phyloP scores from a whole-genome alignment of 1,140 invertebrate species.

The Fopius arisanus region DNA sequence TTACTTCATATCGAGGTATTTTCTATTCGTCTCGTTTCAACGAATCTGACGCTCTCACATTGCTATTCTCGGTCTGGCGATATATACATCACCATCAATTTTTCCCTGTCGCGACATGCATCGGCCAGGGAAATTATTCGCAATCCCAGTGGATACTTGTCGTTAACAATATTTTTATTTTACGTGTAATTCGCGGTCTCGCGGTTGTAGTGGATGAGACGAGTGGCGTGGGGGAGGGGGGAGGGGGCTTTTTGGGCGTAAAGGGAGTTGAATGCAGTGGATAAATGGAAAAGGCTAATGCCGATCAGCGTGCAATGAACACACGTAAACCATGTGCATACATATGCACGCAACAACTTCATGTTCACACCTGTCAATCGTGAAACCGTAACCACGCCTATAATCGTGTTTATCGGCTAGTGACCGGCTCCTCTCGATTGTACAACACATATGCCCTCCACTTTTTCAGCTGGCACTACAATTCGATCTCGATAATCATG shows the following conservation, averaged over 20 bases:
- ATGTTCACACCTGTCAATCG: conserved; percentile 18
- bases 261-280: not conserved
- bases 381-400: conserved; percentile 1
- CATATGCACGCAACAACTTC: not conserved
- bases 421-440: not conserved
- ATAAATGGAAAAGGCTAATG: not conserved
- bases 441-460: not conserved
- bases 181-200: conserved; percentile 13
- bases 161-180: conserved; percentile 17
- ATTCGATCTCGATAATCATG: conserved; percentile 24
- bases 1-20: not conserved
- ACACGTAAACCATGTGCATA: not conserved
- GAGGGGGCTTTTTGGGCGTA: not conserved
- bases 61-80: not conserved
- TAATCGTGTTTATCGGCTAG: conserved; percentile 17
- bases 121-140: conserved; percentile 17
- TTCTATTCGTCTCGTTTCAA: conserved; percentile 12
- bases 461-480: not conserved
- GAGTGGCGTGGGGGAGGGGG: not conserved
- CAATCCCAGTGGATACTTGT: conserved; percentile 19
- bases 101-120: not conserved
- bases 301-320: conserved; percentile 4
- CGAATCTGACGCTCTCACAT: not conserved
- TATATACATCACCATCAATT: conserved; percentile 3
- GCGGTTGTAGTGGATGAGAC: not conserved